Base-by-base conservation (phyloP, 2,797 vertebrate species). In the Artibeus jamaicensis region DNA sequence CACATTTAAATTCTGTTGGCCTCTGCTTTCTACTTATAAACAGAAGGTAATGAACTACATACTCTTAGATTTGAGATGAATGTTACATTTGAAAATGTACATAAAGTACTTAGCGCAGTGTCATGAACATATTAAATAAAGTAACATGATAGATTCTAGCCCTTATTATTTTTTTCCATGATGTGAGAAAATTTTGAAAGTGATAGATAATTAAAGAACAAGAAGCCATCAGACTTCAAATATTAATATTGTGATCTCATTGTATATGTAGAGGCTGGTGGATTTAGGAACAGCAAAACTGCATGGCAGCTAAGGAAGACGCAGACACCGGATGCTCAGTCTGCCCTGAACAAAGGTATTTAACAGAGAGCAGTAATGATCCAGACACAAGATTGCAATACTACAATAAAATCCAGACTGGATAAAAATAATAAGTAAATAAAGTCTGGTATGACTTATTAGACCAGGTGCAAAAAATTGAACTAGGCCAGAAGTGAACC, bases 81-180 rank as follows among this genome's bases (percentile, higher is more conserved):
- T 62, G 53, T 44, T 87, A 84, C 48, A 84, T 84, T 74, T 65
- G 42, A 86, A 96, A 93, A 53, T 74, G 12, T 79, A 84, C 8
- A 37, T 50, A 73, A 70, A 82, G 53, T 42, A 71, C 46, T 89
- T 84, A 78, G 53, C 44, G 74, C 4, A 34, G 29, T 39, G 24
- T 71, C 67, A 71, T 14, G 12, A 3, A 81, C 9, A 29, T 76
- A 55, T 12, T 19, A 44, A 65, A 93, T n/a, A 50, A 65, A 94
- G 16, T 93, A 86, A 82, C 1, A 53, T 50, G 18, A 65, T 71
- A 70, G 70, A 65, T 44, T n/a, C 2, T 55, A 62, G 12, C 15
- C 44, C 42, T 83, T 76, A 50, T 92, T 94, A 88, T 59, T 88
- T 89, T 88, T 89, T 79, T 77, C 62, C n/a, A 76, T 65, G n/a